Evolutionary conservation across 2,888 invertebrate genomes (phyloP), one percentile per base, ranked within the genome.

Genomic region (Eulithis testata): DNA sequence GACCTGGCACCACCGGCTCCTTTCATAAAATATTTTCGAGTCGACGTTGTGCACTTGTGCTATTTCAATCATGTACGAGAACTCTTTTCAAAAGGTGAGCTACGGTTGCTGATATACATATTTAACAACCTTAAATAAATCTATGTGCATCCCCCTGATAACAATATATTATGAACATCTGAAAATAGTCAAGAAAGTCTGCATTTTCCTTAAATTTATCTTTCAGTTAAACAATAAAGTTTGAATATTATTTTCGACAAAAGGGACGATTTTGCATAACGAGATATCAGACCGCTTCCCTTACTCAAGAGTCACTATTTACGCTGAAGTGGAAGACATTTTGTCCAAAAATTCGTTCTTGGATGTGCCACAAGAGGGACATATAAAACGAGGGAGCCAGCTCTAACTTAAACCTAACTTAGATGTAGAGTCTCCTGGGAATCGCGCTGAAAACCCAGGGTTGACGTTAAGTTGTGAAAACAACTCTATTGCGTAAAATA

Each of bases 371-470:
- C 87, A 55, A 65, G 88, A 86, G 89, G 79, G 80, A 78, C 84
- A 85, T 86, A 82, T 78, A 84, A 76, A 73, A 80, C 76, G 81
- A 76, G 81, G 76, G 71, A 80, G 80, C 77, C 78, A 77, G 77
- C 82, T 82, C 84, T 86, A 89, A 87, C 82, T 86, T 89, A 85
- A 86, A 84, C 78, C 82, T 87, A 88, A 87, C 84, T 83, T 87
- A 86, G 84, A 85, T 85, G 84, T 84, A 88, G 80, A 80, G 86
- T 79, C 88, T 79, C 86, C 54, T 14, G 81, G 77, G 86, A 76
- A 68, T 76, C 69, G 67, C 78, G 65, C 74, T 76, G 83, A 80
- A 82, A 83, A 78, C 83, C 86, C 83, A 72, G 76, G 75, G 78
- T 76, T 79, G 80, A 76, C 83, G 81, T 84, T 83, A 81, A 78